Evolutionary conservation across 2,888 invertebrate species (phyloP).

Genomic region (Drosophila atripex): DNA sequence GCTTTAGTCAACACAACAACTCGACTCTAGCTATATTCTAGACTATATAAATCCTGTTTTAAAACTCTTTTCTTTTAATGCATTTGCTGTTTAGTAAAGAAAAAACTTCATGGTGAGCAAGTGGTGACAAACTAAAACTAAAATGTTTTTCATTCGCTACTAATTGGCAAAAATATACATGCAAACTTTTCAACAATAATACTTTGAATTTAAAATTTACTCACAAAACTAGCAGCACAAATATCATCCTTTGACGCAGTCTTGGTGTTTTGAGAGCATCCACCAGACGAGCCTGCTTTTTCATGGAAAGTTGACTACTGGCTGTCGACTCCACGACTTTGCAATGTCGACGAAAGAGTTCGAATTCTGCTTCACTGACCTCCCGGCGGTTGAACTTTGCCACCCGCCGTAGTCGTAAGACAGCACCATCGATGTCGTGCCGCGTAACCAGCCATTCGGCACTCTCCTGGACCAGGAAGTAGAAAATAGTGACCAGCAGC

Average conservation of each 20-base stretch:
- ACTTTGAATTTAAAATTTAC: slow-evolving; percentile 50
- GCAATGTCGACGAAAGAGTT: slow-evolving; percentile 73
- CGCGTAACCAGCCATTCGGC: slow-evolving; percentile 86
- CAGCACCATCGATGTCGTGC: slow-evolving; percentile 84
- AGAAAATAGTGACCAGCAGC: slow-evolving; percentile 83
- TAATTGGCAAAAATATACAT: no score
- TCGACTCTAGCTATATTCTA: not conserved
- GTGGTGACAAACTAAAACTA: not conserved
- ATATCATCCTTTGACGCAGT: slow-evolving; percentile 84
- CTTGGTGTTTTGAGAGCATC: slow-evolving; percentile 85
- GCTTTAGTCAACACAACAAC: not conserved
- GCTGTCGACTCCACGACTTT: slow-evolving; percentile 49
- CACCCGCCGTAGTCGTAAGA: slow-evolving; percentile 84
- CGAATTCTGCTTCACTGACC: slow-evolving; percentile 78
- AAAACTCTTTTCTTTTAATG: not conserved
- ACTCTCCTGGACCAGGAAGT: slow-evolving; percentile 85
- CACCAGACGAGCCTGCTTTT: slow-evolving; percentile 56
- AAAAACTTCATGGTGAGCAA: not conserved
- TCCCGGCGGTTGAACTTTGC: slow-evolving; percentile 84
- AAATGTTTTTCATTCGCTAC: not conserved
- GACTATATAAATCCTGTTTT: not conserved
- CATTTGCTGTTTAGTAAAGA: not conserved
- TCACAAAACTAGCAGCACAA: slow-evolving; percentile 86
- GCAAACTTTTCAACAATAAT: no score
- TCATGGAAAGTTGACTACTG: slow-evolving; percentile 13